phyloP scores from a whole-genome alignment of 1,140 invertebrate species.

The Penaeus vannamei region DNA sequence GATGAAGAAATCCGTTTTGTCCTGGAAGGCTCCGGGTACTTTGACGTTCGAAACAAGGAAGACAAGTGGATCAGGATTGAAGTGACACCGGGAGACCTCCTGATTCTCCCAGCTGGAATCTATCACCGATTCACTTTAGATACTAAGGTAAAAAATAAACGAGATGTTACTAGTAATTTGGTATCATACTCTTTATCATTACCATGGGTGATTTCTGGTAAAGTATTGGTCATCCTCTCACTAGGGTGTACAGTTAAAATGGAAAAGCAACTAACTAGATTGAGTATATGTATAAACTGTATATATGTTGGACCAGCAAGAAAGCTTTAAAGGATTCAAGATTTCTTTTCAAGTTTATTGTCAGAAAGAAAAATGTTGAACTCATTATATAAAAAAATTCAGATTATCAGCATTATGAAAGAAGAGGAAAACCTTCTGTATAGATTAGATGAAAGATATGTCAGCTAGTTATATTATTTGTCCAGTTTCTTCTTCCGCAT shows the following conservation, averaged over 20 bases:
- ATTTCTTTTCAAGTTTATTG: too few relatives aligned
- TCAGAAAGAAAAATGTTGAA: too few relatives aligned
- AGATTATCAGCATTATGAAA: too few relatives aligned
- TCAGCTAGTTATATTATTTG: too few relatives aligned
- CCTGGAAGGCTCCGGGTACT: slow-evolving; percentile 91
- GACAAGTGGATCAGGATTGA: slow-evolving; percentile 96
- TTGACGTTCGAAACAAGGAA: slow-evolving; percentile 91
- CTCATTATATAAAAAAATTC: too few relatives aligned
- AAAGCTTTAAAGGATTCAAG: background rate
- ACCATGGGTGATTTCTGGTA: background rate
- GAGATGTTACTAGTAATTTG: too few relatives aligned
- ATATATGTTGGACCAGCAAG: background rate
- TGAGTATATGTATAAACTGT: background rate
- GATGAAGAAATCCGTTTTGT: slow-evolving; percentile 97
- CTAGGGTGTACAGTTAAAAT: too few relatives aligned
- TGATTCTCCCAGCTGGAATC: slow-evolving; percentile 95
- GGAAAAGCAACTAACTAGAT: too few relatives aligned
- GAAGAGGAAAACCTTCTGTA: too few relatives aligned
- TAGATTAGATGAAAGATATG: too few relatives aligned
- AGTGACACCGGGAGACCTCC: slow-evolving; percentile 87
- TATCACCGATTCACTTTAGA: slow-evolving; percentile 99
- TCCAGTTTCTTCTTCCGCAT: too few relatives aligned
- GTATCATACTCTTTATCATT: background rate
- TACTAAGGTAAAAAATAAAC: slow-evolving; percentile 75
- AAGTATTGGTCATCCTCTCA: too few relatives aligned